Base-by-base conservation (phyloP, 2,113 vertebrate genomes). In the Oncorhynchus kisutch region DNA sequence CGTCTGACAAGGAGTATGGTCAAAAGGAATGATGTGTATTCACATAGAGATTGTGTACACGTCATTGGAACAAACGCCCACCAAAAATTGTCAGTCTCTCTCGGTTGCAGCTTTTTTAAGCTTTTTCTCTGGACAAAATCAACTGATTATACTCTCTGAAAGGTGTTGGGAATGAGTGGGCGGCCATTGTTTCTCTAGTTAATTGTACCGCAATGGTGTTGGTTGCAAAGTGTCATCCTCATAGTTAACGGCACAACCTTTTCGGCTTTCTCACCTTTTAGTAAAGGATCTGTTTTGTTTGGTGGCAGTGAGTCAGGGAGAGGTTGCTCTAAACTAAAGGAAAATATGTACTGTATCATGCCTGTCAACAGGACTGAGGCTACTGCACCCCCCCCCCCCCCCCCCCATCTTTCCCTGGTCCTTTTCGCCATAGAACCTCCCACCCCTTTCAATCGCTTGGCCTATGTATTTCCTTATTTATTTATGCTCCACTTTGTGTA, bases 401-500 rank as follows among this genome's bases (percentile, higher is more conserved):
- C 3, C 20, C 39, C 39, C 34, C 5, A 9, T 69, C 34, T 45
- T 69, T 24, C 12, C 68, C 39, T 24, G n/a, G 45, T 51, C 39
- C 45, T 68, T 8, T 70, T 13, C n/a, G 25, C 34, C n/a, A 70
- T 49, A 49, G 34, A 24, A 1, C 27, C 27, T 16, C 4, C 14
- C 29, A 20, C 39, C 22, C 11, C 13, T 22, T 4, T 25, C 5
- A 65, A 13, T 66, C 45, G 51, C 54, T 45, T 7, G 34, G 29
- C 5, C 20, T 34, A 7, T 22, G 8, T 67, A 67, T 27, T 49
- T 60, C 31, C 34, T 67, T 16, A n/a, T 12, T 9, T 20, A 20
- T n/a, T 77, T 45, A 75, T 13, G 27, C 83, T 80, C 5, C 66
- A 48, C 66, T 79, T 54, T 69, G 72, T 8, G 9, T 80, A 85